Evolutionary conservation across 2,888 invertebrate genomes (phyloP).

Genomic region (Unio pictorum): DNA sequence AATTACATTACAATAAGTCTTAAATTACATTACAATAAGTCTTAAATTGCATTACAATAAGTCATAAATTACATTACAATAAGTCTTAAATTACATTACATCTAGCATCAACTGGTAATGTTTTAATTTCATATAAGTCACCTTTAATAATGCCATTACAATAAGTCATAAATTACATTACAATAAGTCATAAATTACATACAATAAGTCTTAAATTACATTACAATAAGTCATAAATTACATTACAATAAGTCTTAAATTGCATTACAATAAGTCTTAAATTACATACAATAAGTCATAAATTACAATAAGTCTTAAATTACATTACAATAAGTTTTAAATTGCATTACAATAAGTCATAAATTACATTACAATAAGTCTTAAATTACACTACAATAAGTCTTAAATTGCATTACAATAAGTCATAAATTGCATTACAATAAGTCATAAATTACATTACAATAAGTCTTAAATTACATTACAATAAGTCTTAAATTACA

Average conservation of each 20-base stretch:
- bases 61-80: background rate
- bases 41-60: background rate
- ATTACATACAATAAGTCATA: background rate
- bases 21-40: too few relatives aligned
- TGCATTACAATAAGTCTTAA: background rate
- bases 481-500: background rate
- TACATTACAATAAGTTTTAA: background rate
- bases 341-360: background rate
- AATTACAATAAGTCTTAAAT: background rate
- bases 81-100: background rate
- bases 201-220: too few relatives aligned
- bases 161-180: background rate
- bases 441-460: background rate
- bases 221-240: background rate
- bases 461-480: background rate
- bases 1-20: too few relatives aligned
- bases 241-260: too few relatives aligned
- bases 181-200: too few relatives aligned
- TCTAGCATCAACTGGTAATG: conserved; percentile 85
- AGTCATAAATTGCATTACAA: background rate
- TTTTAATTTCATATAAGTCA: background rate
- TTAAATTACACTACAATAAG: background rate
- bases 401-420: background rate
- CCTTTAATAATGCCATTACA: background rate
- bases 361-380: too few relatives aligned